These are phyloP conservation scores for Deilephila porcellus DNA, from an alignment of 2,888 invertebrate genomes.

Conservation along the genomic window DNA sequence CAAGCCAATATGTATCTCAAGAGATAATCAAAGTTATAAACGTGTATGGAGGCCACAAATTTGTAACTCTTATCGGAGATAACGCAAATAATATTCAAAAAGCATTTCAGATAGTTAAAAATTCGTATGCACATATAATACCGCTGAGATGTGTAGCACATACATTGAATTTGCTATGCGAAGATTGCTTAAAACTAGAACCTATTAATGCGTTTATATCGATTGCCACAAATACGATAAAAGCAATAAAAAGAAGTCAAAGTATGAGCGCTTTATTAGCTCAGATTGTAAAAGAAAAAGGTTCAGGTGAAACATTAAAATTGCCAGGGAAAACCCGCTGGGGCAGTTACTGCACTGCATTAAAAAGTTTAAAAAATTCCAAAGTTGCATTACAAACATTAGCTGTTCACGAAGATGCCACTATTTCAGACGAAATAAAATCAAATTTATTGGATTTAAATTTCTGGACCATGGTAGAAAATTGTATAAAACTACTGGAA, in stretches of 20 bases:
- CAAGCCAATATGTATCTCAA: conserved; percentile 34
- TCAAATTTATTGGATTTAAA: conserved; percentile 36
- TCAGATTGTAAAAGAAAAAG: conserved; percentile 39
- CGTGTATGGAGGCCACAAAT: conserved; percentile 33
- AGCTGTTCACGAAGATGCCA: conserved; percentile 39
- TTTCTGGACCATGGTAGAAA: conserved; percentile 39
- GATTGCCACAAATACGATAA: too few relatives aligned
- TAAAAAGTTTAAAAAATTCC: conserved; percentile 32
- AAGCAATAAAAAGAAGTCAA: conserved; percentile 36
- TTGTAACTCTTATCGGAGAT: conserved; percentile 37
- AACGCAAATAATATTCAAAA: conserved; percentile 39
- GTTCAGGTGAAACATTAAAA: conserved; percentile 39
- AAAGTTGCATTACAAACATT: conserved; percentile 38
- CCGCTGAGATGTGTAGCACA: conserved; percentile 36
- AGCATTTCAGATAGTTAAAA: conserved; percentile 38
- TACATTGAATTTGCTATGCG: conserved; percentile 36
- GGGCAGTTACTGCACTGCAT: too few relatives aligned
- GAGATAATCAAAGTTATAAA: conserved; percentile 34
- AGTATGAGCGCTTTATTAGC: conserved; percentile 35
- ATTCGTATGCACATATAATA: conserved; percentile 33
- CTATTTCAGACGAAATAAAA: conserved; percentile 35
- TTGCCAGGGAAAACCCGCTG: conserved; percentile 39
- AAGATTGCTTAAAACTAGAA: conserved; percentile 33
- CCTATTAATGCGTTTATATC: conserved; percentile 2
- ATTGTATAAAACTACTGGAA: conserved; percentile 36